These are phyloP conservation scores for Strongylocentrotus purpuratus DNA, from an alignment of 35 echinoderm and acorn worm species.

Conservation along the genomic window DNA sequence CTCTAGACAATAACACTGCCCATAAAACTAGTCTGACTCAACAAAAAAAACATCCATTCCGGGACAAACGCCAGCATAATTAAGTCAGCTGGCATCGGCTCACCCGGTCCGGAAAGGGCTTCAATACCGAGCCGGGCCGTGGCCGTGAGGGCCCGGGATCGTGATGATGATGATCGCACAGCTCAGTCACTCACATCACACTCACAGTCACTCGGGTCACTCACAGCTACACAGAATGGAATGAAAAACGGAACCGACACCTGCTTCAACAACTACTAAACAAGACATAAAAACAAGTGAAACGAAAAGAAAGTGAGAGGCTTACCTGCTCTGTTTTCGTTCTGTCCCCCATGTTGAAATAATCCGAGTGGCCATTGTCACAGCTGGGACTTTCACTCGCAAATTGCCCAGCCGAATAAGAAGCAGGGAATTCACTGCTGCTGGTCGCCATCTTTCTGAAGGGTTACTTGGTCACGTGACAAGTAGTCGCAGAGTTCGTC, in stretches of 20 bases:
- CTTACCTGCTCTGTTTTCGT: constrained; percentile 41
- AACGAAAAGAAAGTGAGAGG: neutral
- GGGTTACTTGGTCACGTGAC: constrained; percentile 11
- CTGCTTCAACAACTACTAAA: constrained; percentile 7
- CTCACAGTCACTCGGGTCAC: neutral
- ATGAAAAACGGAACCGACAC: constrained; percentile 12
- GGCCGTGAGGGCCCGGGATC: too few species aligned
- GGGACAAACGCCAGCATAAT: too few species aligned
- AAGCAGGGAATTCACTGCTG: constrained; percentile 28
- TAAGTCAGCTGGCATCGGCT: too few species aligned
- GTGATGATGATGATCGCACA: too few species aligned
- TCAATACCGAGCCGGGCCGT: too few species aligned
- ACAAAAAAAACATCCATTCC: too few species aligned
- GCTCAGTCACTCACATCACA: neutral
- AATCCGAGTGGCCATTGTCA: constrained; percentile 29
- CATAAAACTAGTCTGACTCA: too few species aligned
- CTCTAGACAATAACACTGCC: too few species aligned
- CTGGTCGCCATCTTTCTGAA: constrained; percentile 25
- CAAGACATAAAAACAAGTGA: neutral
- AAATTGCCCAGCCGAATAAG: neutral
- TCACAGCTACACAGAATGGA: neutral
- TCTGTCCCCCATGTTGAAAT: constrained; percentile 25
- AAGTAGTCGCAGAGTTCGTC: neutral
- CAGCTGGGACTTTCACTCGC: constrained; percentile 37
- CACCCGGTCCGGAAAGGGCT: too few species aligned